phyloP scores from a whole-genome alignment of 2,113 vertebrate species.

The Ameiurus melas region DNA sequence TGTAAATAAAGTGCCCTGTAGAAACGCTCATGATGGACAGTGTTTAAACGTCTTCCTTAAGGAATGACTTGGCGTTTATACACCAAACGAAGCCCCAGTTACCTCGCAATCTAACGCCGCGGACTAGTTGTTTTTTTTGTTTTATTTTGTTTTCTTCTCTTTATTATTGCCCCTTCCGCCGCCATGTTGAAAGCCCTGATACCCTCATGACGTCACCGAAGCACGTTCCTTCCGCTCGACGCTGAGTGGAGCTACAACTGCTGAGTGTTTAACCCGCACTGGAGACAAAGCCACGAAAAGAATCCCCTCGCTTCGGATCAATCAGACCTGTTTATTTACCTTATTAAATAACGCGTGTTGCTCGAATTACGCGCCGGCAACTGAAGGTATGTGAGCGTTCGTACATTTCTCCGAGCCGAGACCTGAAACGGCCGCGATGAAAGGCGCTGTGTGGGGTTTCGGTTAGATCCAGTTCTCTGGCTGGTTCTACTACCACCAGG shows the following conservation, averaged over 20 bases:
- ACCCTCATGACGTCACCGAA: constrained; percentile 70
- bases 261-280: constrained; percentile 70
- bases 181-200: constrained; percentile 60
- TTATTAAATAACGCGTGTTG: constrained; percentile 64
- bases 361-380: constrained; percentile 26
- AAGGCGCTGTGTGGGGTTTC: constrained; percentile 39
- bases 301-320: constrained; percentile 71
- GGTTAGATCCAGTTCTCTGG: constrained; percentile 69
- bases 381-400: constrained; percentile 62
- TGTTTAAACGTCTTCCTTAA: no score
- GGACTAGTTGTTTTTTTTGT: neutral
- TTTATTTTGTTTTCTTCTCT: constrained; percentile 29
- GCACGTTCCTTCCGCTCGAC: constrained; percentile 76
- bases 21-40: neutral
- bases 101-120: neutral
- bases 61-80: no score
- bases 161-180: constrained; percentile 40
- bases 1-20: neutral
- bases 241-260: constrained; percentile 75
- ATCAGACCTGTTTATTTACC: constrained; percentile 74
- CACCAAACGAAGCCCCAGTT: neutral
- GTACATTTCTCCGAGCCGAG: neutral
- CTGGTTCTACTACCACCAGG: constrained; percentile 64
- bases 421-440: constrained; percentile 38
- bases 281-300: constrained; percentile 82